Evolutionary conservation across 2,797 vertebrate genomes (phyloP).

Genomic region (Labeo calbasu): DNA sequence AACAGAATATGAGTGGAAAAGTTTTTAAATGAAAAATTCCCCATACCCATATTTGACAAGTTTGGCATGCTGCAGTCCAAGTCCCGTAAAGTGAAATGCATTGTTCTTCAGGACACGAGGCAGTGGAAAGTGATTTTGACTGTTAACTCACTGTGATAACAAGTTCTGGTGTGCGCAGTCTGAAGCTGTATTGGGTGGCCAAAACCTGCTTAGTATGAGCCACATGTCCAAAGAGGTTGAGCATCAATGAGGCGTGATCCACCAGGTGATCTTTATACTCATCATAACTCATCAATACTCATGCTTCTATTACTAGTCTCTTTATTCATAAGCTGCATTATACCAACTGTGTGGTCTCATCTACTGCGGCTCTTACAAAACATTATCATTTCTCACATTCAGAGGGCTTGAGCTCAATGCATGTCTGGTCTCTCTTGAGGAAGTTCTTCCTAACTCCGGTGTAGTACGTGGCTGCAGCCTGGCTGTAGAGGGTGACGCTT

Average conservation of each 20-base stretch:
- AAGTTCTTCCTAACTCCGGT: no score
- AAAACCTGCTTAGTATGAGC: slow-evolving; percentile 79
- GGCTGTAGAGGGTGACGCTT: no score
- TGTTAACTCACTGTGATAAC: slow-evolving; percentile 76
- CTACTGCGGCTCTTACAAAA: neutral
- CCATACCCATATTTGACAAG: slow-evolving; percentile 84
- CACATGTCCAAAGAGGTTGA: slow-evolving; percentile 81
- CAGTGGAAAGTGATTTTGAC: slow-evolving; percentile 85
- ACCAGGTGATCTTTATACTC: slow-evolving; percentile 85
- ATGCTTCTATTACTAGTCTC: no score
- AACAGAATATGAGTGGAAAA: no score
- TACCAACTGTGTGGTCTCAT: neutral
- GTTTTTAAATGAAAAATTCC: no score
- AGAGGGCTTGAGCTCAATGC: no score
- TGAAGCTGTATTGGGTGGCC: slow-evolving; percentile 86
- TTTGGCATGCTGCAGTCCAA: slow-evolving; percentile 84
- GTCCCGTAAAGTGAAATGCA: slow-evolving; percentile 86
- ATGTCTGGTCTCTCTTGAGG: no score
- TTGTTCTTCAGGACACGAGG: slow-evolving; percentile 73
- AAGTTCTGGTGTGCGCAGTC: slow-evolving; percentile 86
- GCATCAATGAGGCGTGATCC: slow-evolving; percentile 88
- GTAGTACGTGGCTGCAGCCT: no score
- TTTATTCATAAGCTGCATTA: neutral
- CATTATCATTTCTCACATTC: neutral
- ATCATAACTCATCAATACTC: slow-evolving; percentile 67